Conservation (phyloP, 2,888 invertebrate species). For the Hanleya hanleyi region DNA sequence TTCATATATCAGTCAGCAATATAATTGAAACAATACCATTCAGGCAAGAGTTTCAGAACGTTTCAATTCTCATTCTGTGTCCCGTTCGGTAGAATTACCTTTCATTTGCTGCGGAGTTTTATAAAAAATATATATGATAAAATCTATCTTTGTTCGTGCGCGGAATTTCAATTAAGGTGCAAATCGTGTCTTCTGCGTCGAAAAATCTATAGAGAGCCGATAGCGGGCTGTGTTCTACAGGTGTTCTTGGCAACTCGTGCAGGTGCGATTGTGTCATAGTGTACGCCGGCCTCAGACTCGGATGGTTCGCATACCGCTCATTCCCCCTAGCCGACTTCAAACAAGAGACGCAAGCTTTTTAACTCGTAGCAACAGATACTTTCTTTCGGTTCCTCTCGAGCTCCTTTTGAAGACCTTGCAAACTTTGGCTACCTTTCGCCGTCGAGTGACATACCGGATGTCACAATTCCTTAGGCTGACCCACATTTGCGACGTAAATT, state of each 20-base stretch:
- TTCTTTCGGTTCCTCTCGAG: constrained; percentile 8
- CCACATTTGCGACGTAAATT: neutral
- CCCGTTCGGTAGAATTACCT: no score
- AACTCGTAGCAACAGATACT: neutral
- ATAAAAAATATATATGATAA: no score
- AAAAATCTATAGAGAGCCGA: no score
- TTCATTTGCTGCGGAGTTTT: no score
- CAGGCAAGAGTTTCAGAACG: no score
- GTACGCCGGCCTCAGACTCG: neutral
- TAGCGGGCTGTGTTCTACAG: no score
- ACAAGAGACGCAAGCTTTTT: neutral
- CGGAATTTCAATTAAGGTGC: no score
- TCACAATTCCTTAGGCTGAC: constrained; percentile 2
- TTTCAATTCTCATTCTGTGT: no score
- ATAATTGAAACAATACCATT: no score
- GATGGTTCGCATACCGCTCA: constrained; percentile 3
- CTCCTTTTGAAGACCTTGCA: constrained; percentile 1
- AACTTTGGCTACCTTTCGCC: constrained; percentile 5
- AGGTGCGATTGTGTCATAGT: constrained; percentile 1
- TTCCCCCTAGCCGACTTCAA: neutral
- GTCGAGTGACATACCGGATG: constrained; percentile 3
- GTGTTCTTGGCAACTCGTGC: neutral
- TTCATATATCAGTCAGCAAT: no score
- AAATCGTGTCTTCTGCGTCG: no score
- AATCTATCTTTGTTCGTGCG: no score